A percentile compares a stretch with the other conserved stretches of the same genome.
phyloP scores from a whole-genome alignment of 2,113 vertebrate species.

The Notarius quadriscutis region DNA sequence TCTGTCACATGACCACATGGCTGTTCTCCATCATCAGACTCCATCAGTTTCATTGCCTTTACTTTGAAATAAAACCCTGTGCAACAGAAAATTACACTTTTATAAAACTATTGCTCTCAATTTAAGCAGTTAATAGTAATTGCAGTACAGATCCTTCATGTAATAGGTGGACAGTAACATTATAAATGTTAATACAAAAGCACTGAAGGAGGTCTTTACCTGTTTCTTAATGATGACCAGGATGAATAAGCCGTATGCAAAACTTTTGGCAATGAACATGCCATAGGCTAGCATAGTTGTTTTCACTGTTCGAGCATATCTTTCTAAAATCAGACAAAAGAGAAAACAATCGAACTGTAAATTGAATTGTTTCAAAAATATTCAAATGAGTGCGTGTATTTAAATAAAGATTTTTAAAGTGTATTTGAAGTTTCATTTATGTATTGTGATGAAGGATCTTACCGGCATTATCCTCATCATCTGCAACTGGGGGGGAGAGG shows the following conservation, averaged over 20 bases:
- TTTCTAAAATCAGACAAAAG: constrained; percentile 49
- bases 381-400: neutral
- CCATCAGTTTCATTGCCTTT: neutral
- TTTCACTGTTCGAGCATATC: neutral
- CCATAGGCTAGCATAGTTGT: constrained; percentile 31
- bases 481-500: neutral
- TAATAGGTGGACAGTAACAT: neutral
- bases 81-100: neutral
- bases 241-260: constrained; percentile 46
- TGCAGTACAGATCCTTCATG: neutral
- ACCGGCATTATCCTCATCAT: neutral
- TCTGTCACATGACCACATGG: neutral
- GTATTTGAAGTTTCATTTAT: neutral
- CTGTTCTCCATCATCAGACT: neutral
- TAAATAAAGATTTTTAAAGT: neutral
- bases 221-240: constrained; percentile 31
- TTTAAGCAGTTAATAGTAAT: neutral
- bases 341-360: neutral
- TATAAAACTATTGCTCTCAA: neutral
- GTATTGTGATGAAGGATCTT: neutral
- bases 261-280: constrained; percentile 47
- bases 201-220: constrained; percentile 20
- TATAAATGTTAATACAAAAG: neutral
- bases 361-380: neutral
- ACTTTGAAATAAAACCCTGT: constrained; percentile 27